These are phyloP conservation scores for Pomatorhinus ruficollis DNA, from an alignment of 2,113 vertebrate species.

Conservation along the genomic window DNA sequence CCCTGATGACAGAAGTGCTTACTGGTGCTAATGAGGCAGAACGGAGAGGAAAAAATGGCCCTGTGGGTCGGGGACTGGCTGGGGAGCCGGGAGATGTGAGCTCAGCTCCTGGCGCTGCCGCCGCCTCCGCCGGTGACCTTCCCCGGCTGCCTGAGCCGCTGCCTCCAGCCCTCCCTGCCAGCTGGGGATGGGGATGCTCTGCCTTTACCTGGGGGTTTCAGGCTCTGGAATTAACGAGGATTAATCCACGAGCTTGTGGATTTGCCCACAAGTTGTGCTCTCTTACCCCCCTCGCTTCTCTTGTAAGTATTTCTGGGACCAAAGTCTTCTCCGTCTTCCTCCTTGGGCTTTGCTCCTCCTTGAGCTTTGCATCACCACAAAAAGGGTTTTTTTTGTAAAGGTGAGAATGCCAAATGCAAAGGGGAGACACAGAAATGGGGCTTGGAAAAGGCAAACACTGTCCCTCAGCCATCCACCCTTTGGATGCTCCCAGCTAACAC, in stretches of 20 bases:
- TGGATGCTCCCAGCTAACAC: not conserved
- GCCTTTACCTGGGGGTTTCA: not conserved
- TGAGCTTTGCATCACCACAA: not conserved
- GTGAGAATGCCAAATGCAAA: not conserved
- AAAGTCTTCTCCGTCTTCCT: fast-evolving
- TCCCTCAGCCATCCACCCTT: not conserved
- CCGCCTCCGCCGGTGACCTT: not conserved
- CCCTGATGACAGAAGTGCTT: constrained; percentile 71
- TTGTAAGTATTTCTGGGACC: not conserved
- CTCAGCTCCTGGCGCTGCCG: constrained; percentile 50
- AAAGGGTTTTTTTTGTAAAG: not conserved
- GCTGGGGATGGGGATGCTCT: not conserved
- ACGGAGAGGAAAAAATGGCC: constrained; percentile 66
- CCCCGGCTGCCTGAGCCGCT: not conserved
- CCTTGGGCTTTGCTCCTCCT: not conserved
- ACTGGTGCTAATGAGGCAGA: constrained; percentile 65
- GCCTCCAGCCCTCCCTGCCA: not conserved
- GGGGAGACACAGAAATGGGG: not conserved
- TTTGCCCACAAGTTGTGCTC: not conserved
- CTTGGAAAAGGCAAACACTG: fast-evolving
- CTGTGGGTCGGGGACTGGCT: constrained; percentile 57
- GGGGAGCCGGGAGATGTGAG: constrained; percentile 61
- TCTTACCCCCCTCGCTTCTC: not conserved
- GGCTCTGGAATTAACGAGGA: not conserved
- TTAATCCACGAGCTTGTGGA: not conserved